These are phyloP conservation scores for Epinephelus coioides DNA, from an alignment of 2,797 vertebrate species.

Conservation along the genomic window DNA sequence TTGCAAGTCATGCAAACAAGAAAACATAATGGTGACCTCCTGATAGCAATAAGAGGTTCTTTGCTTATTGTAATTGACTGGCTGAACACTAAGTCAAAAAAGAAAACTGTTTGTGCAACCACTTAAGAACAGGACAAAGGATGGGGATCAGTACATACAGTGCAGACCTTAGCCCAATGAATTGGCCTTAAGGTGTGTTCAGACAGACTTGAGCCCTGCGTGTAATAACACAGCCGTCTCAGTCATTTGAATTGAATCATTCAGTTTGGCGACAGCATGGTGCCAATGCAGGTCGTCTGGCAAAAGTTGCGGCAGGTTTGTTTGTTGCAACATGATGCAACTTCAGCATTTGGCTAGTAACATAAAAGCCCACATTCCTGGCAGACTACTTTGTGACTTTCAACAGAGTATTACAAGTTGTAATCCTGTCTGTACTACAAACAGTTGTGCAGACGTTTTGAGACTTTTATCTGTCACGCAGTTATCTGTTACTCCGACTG, in stretches of 20 bases:
- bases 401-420: not conserved
- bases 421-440: not conserved
- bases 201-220: not conserved
- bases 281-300: not conserved
- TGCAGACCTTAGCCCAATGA: too few relatives aligned
- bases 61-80: not conserved
- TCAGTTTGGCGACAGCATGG: not conserved
- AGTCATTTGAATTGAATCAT: not conserved
- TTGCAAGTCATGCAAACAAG: too few relatives aligned
- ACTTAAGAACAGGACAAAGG: not conserved
- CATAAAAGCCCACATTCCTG: too few relatives aligned
- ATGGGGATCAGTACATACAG: not conserved
- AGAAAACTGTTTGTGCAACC: too few relatives aligned
- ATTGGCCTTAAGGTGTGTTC: not conserved
- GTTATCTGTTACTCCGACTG: not conserved
- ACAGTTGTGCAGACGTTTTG: not conserved
- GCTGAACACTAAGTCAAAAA: not conserved
- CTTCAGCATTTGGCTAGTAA: too few relatives aligned
- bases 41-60: not conserved
- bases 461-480: not conserved
- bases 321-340: too few relatives aligned
- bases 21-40: not conserved
- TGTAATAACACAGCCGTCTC: slow-evolving; percentile 4
- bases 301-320: not conserved
- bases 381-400: too few relatives aligned